These are phyloP conservation scores for Trichogramma evanescens DNA, from an alignment of 2,888 invertebrate genomes.

Conservation along the genomic window DNA sequence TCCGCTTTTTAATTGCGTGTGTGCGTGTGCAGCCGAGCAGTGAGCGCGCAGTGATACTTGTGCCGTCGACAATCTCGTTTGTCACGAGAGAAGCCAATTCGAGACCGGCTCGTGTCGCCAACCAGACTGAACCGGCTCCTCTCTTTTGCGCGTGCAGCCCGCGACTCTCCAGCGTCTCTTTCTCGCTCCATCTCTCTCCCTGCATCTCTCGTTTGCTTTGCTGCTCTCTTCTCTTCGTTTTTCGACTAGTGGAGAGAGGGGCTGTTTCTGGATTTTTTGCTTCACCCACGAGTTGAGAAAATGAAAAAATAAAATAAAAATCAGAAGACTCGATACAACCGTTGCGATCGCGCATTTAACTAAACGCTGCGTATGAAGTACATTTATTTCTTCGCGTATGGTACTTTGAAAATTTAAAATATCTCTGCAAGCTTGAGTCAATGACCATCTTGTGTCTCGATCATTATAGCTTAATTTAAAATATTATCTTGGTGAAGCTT, in stretches of 20 bases:
- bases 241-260: not conserved
- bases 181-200: not conserved
- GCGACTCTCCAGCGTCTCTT: not conserved
- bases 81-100: no score
- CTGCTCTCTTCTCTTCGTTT: not conserved
- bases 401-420: no score
- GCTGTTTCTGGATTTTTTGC: not conserved
- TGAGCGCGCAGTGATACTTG: not conserved
- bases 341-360: not conserved
- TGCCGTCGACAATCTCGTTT: no score
- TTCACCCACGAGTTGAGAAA: not conserved
- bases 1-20: no score
- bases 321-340: not conserved
- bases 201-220: not conserved
- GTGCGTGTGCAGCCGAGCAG: slow-evolving; percentile 6
- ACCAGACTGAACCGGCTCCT: slow-evolving; percentile 4
- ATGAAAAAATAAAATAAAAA: not conserved
- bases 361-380: no score
- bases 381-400: no score
- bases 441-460: no score
- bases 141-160: not conserved
- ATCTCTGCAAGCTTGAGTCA: no score
- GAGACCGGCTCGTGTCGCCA: slow-evolving; percentile 13
- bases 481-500: no score
- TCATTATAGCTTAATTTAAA: no score